Base-by-base conservation (phyloP, 2,113 vertebrate species). In the Oenanthe melanoleuca region DNA sequence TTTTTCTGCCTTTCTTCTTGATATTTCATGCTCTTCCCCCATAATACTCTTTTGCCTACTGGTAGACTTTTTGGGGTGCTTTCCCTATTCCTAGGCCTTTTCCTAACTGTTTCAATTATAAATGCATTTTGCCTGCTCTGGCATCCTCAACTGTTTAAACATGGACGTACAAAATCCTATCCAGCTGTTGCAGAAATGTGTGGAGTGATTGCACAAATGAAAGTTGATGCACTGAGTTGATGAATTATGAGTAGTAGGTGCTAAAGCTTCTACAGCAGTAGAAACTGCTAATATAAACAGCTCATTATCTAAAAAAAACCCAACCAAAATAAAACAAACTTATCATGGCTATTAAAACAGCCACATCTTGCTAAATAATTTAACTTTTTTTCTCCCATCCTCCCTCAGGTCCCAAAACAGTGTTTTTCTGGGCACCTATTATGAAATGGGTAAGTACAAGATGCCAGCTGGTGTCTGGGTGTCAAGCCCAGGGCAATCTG, bases 371-470 rank as follows among this genome's bases (percentile, higher is more conserved):
- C 15, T 84, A 31, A 74, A 31, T 57, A 60, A 77, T 71, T 73
- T 55, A 79, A 80, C 18, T 78, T 73, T 2, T 77, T 66, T 92
- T 80, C 18, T 81, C 56, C 29, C 14, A 42, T 66, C 50, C n/a
- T 82, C 38, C 75, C 91, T n/a, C 78, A 99, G 99, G 99, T 98
- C 99, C 99, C 66, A 99, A 97, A 97, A 99, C 99, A 18, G 99
- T 99, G 80, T 99, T 99, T 97, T 99, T 99, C 98, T 99, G 99
- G 99, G 99, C 99, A 88, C 99, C 99, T 40, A 8, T 99, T 97
- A 99, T 99, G 98, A 99, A 99, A 98, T 99, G 99, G 99, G 99
- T 99, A 98, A 98, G 98, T 86, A 88, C 73, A 49, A 92, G 37
- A 71, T 12, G 34, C 49, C 89, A 93, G 25, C 56, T 70, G 50